A percentile compares a stretch with the other conserved stretches of the same genome.
Evolutionary conservation across 2,888 invertebrate species (phyloP).

Genomic region (Crossocerus cetratus): DNA sequence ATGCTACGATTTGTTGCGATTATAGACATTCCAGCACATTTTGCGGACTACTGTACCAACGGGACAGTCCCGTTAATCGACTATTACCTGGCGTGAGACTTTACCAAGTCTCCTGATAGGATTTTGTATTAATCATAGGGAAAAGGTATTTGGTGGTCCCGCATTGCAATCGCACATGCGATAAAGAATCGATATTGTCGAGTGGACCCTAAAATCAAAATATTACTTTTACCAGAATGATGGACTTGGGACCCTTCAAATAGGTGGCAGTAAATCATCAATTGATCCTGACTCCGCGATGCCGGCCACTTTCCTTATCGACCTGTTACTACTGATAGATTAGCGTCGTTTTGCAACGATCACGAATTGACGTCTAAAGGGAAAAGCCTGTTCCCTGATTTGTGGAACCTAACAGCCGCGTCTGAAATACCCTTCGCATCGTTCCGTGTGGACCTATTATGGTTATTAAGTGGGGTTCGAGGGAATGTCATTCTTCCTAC

Average conservation of each 20-base stretch:
- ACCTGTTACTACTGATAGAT: conserved; percentile 5
- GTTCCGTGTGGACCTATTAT: conserved; percentile 15
- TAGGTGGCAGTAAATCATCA: background rate
- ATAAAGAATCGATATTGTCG: too few species aligned
- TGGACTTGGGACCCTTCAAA: background rate
- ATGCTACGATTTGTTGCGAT: too few species aligned
- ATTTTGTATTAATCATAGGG: too few species aligned
- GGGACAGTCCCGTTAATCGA: too few species aligned
- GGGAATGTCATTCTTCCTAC: conserved; percentile 17
- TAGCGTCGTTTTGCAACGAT: background rate
- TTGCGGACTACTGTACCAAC: too few species aligned
- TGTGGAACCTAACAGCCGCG: conserved; percentile 44
- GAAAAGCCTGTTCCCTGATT: conserved; percentile 30
- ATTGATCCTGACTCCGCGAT: background rate
- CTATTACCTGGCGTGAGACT: too few species aligned
- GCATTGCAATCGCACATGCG: too few species aligned
- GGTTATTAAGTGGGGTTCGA: conserved; percentile 26
- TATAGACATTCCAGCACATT: too few species aligned
- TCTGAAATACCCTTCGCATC: background rate
- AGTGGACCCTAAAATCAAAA: too few species aligned
- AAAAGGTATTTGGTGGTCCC: too few species aligned
- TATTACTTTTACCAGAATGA: too few species aligned
- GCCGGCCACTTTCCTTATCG: conserved; percentile 7
- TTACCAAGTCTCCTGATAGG: too few species aligned
- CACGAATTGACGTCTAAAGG: background rate